A percentile compares a stretch with the other conserved stretches of the same genome.
phyloP scores from a whole-genome alignment of 2,888 invertebrate species.

The Caenorhabditis becei region DNA sequence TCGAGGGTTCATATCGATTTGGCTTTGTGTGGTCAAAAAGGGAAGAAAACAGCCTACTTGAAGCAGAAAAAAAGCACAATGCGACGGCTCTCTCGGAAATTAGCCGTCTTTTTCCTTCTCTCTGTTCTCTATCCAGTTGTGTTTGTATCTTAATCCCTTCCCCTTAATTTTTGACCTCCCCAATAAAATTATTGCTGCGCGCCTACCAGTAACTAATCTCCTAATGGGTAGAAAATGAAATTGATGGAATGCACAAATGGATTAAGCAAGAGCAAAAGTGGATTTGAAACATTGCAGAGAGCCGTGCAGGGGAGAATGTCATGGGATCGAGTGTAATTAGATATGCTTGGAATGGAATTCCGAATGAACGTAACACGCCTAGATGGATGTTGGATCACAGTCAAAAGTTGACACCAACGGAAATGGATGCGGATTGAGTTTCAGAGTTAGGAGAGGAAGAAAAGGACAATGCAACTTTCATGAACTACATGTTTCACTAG shows the following conservation, averaged over 20 bases:
- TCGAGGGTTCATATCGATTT: constrained; percentile 31
- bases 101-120: constrained; percentile 23
- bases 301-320: constrained; percentile 8
- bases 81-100: constrained; percentile 35
- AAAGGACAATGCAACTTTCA: constrained; percentile 3
- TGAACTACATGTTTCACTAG: background rate
- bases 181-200: background rate
- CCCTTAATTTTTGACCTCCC: constrained; percentile 23
- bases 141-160: constrained; percentile 27
- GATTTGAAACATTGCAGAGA: constrained; percentile 39
- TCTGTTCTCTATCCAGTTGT: constrained; percentile 26
- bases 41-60: constrained; percentile 32
- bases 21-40: constrained; percentile 28
- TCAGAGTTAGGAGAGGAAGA: constrained; percentile 26
- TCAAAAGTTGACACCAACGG: constrained; percentile 12
- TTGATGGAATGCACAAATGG: constrained; percentile 6
- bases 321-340: constrained; percentile 47
- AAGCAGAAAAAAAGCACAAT: constrained; percentile 26
- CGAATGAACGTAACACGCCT: constrained; percentile 38
- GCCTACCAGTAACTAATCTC: constrained; percentile 22
- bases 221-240: constrained; percentile 9
- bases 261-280: constrained; percentile 32
- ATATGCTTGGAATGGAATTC: constrained; percentile 50
- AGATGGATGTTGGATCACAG: background rate
- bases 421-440: constrained; percentile 35